These are phyloP conservation scores for Zapornia atra DNA, from an alignment of 2,113 vertebrate genomes.

Conservation along the genomic window DNA sequence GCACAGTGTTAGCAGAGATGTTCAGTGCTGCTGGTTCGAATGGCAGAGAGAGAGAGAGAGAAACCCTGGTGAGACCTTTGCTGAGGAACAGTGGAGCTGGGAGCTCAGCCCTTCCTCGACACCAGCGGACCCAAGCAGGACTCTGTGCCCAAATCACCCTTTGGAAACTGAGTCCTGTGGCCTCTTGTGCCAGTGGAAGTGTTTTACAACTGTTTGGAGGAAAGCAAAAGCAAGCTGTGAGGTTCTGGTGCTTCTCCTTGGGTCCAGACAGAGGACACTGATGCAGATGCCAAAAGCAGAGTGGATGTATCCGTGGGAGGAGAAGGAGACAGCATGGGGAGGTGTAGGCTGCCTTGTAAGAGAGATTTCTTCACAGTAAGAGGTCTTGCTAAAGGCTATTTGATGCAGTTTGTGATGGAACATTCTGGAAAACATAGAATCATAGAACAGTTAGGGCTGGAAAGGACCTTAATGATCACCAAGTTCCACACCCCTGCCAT, in stretches of 20 bases:
- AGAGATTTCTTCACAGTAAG: background rate
- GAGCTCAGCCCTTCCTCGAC: background rate
- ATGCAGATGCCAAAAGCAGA: background rate
- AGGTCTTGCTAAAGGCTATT: background rate
- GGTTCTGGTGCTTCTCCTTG: background rate
- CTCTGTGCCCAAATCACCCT: background rate
- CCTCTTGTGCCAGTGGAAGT: background rate
- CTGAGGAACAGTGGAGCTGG: background rate
- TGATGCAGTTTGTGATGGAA: background rate
- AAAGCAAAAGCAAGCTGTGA: background rate
- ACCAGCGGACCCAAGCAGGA: background rate
- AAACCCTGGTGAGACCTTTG: background rate
- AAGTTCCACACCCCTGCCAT: too few relatives aligned
- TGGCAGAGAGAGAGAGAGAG: background rate
- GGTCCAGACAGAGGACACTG: background rate
- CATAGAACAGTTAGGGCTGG: too few relatives aligned
- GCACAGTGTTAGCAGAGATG: background rate
- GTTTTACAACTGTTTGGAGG: background rate
- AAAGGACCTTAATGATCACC: too few relatives aligned
- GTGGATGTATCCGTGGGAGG: background rate
- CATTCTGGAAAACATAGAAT: background rate
- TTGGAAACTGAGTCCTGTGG: rapidly evolving
- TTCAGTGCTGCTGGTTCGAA: background rate
- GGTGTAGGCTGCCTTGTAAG: background rate
- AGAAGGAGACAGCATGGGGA: background rate